Conservation (phyloP, 2,113 vertebrate genomes). For the Peucedramus taeniatus region DNA sequence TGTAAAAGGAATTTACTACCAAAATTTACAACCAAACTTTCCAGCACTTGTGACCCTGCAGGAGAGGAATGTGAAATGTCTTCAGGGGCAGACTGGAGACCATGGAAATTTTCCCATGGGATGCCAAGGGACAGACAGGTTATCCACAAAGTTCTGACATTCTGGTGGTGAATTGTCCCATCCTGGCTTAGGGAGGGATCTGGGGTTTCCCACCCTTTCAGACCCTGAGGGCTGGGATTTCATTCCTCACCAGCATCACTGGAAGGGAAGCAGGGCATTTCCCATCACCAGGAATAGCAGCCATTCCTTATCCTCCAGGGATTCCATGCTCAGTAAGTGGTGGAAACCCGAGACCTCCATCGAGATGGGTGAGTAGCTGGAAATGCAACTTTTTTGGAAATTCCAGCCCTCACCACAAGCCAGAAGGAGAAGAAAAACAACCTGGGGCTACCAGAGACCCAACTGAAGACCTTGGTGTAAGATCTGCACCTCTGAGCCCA, state of each 20-base stretch:
- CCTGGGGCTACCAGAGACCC: not conserved
- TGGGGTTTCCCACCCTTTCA: not conserved
- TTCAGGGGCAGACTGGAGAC: not conserved
- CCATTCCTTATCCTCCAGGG: not conserved
- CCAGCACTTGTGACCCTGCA: not conserved
- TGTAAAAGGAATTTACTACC: not conserved
- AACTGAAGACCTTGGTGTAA: not conserved
- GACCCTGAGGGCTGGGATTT: accelerated
- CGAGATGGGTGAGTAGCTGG: accelerated
- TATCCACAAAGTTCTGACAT: not conserved
- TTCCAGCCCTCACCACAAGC: not conserved
- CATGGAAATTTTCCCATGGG: not conserved
- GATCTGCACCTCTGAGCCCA: not conserved
- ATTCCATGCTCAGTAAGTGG: not conserved
- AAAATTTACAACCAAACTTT: not conserved
- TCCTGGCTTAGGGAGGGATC: not conserved
- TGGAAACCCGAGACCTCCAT: accelerated
- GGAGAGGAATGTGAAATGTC: not conserved
- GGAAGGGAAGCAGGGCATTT: not conserved
- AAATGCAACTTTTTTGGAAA: not conserved
- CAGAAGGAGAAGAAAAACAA: not conserved
- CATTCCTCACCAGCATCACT: not conserved
- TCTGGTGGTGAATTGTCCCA: not conserved
- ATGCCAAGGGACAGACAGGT: not conserved
- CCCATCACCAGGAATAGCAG: not conserved